Percentiles rank a stretch among this genome's conserved stretches.
Conservation (phyloP, 2,113 vertebrate species). For the Ceyx melanurus region DNA sequence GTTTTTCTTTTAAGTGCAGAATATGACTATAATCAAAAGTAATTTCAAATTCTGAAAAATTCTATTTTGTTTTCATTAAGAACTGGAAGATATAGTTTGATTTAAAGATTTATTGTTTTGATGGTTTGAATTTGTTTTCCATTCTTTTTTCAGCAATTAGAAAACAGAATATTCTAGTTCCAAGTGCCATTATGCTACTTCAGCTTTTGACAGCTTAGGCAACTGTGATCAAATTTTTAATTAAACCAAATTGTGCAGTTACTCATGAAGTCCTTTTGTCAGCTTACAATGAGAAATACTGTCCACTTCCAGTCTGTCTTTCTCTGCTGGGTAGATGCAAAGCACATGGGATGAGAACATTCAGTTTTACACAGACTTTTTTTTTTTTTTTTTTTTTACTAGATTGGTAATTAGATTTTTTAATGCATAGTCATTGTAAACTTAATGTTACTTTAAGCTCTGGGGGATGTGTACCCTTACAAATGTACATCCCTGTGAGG, state of each 20-base stretch:
- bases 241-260: not conserved
- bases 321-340: not conserved
- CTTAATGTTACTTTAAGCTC: not conserved
- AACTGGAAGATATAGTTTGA: not conserved
- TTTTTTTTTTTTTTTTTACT: not conserved
- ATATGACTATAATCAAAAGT: not conserved
- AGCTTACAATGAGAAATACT: not conserved
- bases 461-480: not conserved
- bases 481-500: not conserved
- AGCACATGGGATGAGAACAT: not conserved
- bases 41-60: not conserved
- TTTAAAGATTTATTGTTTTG: not conserved
- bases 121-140: not conserved
- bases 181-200: not conserved
- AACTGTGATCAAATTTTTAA: not conserved
- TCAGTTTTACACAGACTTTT: not conserved
- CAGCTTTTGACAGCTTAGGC: not conserved
- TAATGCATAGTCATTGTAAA: not conserved
- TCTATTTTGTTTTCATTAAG: not conserved
- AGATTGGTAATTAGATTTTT: not conserved
- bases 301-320: not conserved
- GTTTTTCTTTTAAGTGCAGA: not conserved
- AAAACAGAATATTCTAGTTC: not conserved
- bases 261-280: not conserved
- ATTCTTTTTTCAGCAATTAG: not conserved